A percentile compares a stretch with the other conserved stretches of the same genome.
Evolutionary conservation across 2,797 vertebrate genomes (phyloP).

Genomic region (Galago senegalensis): DNA sequence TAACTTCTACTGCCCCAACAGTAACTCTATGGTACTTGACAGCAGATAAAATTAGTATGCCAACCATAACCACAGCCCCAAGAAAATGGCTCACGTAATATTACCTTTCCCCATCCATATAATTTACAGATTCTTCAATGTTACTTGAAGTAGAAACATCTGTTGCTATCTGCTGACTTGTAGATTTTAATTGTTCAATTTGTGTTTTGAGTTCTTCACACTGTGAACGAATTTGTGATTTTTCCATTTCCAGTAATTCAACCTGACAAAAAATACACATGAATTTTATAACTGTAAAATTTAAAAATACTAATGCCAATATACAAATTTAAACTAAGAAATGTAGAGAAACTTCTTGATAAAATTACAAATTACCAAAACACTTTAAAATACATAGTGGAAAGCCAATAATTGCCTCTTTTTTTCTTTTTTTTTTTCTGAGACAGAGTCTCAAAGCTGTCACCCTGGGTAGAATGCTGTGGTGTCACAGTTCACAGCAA

Average conservation of each 20-base stretch:
- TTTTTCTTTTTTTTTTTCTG: no score
- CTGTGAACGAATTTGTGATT: conserved; percentile 87
- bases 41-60: not conserved
- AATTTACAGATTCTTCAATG: conserved; percentile 86
- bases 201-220: conserved; percentile 91
- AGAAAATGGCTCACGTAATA: conserved; percentile 7
- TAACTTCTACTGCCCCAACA: not conserved
- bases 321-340: conserved; percentile 57
- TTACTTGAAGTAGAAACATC: conserved; percentile 88
- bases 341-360: not conserved
- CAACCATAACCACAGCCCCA: conserved; percentile 49
- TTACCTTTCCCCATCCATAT: conserved; percentile 87
- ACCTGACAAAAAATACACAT: conserved; percentile 88
- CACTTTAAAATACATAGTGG: not conserved
- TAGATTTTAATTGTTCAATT: conserved; percentile 91
- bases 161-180: conserved; percentile 86
- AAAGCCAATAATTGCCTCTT: not conserved
- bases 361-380: conserved; percentile 9
- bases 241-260: conserved; percentile 91
- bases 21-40: not conserved
- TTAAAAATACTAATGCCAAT: conserved; percentile 36
- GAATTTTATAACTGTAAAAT: conserved; percentile 54
- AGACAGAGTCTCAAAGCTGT: no score
- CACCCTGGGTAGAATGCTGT: no score
- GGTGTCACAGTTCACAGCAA: no score